Evolutionary conservation across 2,888 invertebrate species (phyloP).

Genomic region (Anaspis maculata): DNA sequence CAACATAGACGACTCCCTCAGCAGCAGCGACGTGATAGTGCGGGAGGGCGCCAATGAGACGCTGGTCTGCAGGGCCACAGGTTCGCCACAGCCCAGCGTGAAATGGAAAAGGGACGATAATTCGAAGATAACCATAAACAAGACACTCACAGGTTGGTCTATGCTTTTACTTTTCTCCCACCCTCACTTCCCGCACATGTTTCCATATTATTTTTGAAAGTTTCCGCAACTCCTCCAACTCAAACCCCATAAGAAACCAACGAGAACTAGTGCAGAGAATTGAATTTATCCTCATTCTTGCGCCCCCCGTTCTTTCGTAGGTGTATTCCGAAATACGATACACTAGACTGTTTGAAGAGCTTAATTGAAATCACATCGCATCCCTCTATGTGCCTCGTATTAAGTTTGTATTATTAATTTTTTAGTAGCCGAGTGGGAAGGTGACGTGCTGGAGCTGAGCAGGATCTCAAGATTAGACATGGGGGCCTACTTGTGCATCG

Average conservation of each 20-base stretch:
- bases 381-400: slow-evolving; percentile 13
- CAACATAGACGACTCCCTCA: slow-evolving; percentile 82
- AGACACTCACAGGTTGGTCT: slow-evolving; percentile 61
- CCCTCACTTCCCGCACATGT: slow-evolving; percentile 11
- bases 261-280: slow-evolving; percentile 1
- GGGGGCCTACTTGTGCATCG: slow-evolving; percentile 89
- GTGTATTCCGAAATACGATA: too few relatives aligned
- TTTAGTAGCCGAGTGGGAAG: slow-evolving; percentile 76
- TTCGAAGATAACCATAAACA: slow-evolving; percentile 78
- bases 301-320: too few relatives aligned
- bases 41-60: slow-evolving; percentile 85
- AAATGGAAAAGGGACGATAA: slow-evolving; percentile 90
- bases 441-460: slow-evolving; percentile 73
- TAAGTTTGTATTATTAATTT: slow-evolving; percentile 21
- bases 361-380: slow-evolving; percentile 15
- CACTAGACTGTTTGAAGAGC: slow-evolving; percentile 20
- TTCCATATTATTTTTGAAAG: slow-evolving; percentile 11
- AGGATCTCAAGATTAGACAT: slow-evolving; percentile 81
- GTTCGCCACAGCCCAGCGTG: slow-evolving; percentile 80
- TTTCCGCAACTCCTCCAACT: slow-evolving; percentile 3
- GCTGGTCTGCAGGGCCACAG: slow-evolving; percentile 80
- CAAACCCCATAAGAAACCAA: too few relatives aligned
- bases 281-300: too few relatives aligned
- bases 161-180: slow-evolving; percentile 12
- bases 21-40: slow-evolving; percentile 86